phyloP scores from a whole-genome alignment of 2,888 invertebrate species.

The Diarsia mendica region DNA sequence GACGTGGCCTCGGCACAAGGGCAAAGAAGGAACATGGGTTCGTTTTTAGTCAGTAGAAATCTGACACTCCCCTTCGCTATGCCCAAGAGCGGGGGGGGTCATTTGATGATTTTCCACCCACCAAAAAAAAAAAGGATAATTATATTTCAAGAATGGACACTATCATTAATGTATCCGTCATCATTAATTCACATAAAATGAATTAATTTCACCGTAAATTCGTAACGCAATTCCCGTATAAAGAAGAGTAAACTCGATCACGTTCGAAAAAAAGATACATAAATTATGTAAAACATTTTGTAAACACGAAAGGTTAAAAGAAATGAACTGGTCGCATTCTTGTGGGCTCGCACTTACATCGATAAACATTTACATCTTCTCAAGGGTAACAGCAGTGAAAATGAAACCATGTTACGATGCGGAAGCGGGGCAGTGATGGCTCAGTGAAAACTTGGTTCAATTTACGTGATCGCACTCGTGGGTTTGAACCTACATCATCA shows the following conservation, averaged over 20 bases:
- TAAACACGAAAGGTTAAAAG: constrained; percentile 36
- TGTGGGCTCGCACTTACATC: constrained; percentile 15
- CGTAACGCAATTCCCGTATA: not conserved
- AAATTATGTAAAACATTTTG: constrained; percentile 45
- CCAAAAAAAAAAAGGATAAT: no score
- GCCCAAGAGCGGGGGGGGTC: no score
- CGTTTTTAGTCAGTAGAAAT: no score
- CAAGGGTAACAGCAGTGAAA: constrained; percentile 52
- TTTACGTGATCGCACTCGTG: not conserved
- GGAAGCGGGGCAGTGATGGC: constrained; percentile 38
- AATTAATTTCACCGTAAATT: not conserved
- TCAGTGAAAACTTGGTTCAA: not conserved
- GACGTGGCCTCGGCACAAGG: no score
- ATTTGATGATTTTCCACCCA: no score
- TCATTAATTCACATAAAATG: no score
- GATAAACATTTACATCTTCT: constrained; percentile 18
- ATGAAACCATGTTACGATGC: constrained; percentile 37
- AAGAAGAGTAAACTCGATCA: constrained; percentile 26
- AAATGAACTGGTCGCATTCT: constrained; percentile 49
- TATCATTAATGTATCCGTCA: not conserved
- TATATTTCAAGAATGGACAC: not conserved
- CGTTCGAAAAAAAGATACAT: constrained; percentile 18
- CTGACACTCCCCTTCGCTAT: no score
- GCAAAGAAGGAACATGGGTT: no score
- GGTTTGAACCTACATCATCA: not conserved